Evolutionary conservation across 1,140 invertebrate genomes (phyloP).

Genomic region (Parapsyche elsis): DNA sequence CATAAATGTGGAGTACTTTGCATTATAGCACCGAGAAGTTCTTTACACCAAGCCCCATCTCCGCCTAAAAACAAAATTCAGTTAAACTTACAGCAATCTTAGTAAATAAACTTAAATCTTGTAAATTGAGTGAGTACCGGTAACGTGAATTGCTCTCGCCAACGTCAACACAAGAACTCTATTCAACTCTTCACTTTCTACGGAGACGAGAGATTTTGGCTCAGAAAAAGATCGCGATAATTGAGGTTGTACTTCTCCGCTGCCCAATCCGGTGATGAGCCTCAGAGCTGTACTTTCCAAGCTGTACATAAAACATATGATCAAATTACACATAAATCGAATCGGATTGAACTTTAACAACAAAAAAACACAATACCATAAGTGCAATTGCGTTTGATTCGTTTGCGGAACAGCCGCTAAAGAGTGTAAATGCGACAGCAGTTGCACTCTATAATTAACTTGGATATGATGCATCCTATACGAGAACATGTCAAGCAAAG

Average conservation of each 20-base stretch:
- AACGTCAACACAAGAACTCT: slow-evolving; percentile 90
- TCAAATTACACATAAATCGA: not conserved
- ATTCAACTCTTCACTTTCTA: slow-evolving; percentile 95
- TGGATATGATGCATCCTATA: slow-evolving; percentile 97
- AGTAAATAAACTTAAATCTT: slow-evolving; percentile 3
- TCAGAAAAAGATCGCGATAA: slow-evolving; percentile 88
- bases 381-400: slow-evolving; percentile 93
- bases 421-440: slow-evolving; percentile 89
- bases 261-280: slow-evolving; percentile 90
- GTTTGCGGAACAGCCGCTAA: slow-evolving; percentile 90
- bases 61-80: slow-evolving; percentile 71
- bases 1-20: slow-evolving; percentile 94
- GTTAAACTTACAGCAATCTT: no score
- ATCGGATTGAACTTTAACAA: not conserved
- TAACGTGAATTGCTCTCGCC: slow-evolving; percentile 94
- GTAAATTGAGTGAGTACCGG: slow-evolving; percentile 68
- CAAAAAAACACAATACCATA: slow-evolving; percentile 73
- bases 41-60: slow-evolving; percentile 86
- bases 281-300: slow-evolving; percentile 94
- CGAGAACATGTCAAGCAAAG: slow-evolving; percentile 95
- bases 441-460: slow-evolving; percentile 92
- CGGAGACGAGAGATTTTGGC: slow-evolving; percentile 88
- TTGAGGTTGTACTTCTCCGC: slow-evolving; percentile 90
- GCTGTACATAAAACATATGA: slow-evolving; percentile 62
- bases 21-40: slow-evolving; percentile 90